Conservation (phyloP, 2,113 vertebrate species). For the Silurus glanis region DNA sequence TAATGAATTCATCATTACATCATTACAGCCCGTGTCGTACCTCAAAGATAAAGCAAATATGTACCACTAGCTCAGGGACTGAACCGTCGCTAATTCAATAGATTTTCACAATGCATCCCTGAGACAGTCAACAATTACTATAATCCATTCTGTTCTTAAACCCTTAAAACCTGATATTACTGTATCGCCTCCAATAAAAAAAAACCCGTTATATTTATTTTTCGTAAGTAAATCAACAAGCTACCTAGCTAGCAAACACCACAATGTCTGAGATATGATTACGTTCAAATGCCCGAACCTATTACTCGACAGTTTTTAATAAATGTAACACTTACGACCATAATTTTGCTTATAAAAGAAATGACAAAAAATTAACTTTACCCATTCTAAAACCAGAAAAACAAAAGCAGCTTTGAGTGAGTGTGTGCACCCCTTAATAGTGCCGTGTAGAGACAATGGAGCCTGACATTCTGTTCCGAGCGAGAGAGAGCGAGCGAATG, state of each 20-base stretch:
- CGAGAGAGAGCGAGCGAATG: slow-evolving; percentile 23
- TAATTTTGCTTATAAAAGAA: not conserved
- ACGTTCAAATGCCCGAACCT: not conserved
- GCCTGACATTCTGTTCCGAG: slow-evolving; percentile 20
- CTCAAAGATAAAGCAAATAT: not conserved
- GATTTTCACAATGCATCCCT: not conserved
- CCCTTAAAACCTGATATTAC: no score
- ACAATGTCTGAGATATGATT: not conserved
- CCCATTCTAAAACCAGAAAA: slow-evolving; percentile 31
- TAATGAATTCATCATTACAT: no score
- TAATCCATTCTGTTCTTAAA: not conserved
- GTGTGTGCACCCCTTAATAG: slow-evolving; percentile 16
- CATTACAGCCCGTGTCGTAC: not conserved
- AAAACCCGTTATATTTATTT: no score
- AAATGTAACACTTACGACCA: not conserved
- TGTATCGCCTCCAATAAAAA: not conserved
- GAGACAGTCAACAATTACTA: not conserved
- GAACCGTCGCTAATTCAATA: not conserved
- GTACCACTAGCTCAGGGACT: not conserved
- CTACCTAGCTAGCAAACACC: not conserved
- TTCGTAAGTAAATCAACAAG: not conserved
- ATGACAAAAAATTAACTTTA: slow-evolving; percentile 13
- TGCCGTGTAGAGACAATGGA: slow-evolving; percentile 33
- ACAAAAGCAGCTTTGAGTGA: slow-evolving; percentile 9
- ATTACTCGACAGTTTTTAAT: no score